phyloP scores from a whole-genome alignment of 2,113 vertebrate genomes.

The Alces alces region DNA sequence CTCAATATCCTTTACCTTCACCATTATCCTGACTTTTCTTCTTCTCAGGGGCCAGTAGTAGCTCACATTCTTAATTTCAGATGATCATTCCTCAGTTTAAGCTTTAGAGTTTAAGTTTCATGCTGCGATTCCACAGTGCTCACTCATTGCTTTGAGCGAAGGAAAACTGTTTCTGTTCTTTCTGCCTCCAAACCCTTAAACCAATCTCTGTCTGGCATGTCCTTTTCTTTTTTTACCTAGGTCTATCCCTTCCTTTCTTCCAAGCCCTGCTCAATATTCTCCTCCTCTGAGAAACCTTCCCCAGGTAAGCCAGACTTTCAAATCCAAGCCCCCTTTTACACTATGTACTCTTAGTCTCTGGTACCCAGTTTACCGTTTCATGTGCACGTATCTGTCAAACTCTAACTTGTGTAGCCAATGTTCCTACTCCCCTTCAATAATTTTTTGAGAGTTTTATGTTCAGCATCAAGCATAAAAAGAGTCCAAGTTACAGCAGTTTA shows the following conservation, averaged over 20 bases:
- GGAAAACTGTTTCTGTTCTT: background rate
- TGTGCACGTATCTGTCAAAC: background rate
- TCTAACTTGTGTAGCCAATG: background rate
- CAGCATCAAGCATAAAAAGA: slow-evolving; percentile 42
- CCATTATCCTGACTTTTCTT: background rate
- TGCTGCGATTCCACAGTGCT: background rate
- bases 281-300: background rate
- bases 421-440: slow-evolving; percentile 1
- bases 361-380: background rate
- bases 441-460: slow-evolving; percentile 45
- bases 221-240: background rate
- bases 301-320: background rate
- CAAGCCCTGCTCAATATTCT: background rate
- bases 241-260: background rate
- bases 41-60: background rate
- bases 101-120: background rate
- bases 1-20: background rate
- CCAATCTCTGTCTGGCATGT: background rate
- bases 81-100: background rate
- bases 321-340: background rate
- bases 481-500: slow-evolving; percentile 22
- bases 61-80: background rate
- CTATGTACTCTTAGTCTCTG: background rate
- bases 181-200: background rate
- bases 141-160: slow-evolving; percentile 4